Percentiles rank a stretch among this genome's conserved stretches.
Evolutionary conservation across 2,113 vertebrate species (phyloP).

Genomic region (Motacilla tschutschensis): DNA sequence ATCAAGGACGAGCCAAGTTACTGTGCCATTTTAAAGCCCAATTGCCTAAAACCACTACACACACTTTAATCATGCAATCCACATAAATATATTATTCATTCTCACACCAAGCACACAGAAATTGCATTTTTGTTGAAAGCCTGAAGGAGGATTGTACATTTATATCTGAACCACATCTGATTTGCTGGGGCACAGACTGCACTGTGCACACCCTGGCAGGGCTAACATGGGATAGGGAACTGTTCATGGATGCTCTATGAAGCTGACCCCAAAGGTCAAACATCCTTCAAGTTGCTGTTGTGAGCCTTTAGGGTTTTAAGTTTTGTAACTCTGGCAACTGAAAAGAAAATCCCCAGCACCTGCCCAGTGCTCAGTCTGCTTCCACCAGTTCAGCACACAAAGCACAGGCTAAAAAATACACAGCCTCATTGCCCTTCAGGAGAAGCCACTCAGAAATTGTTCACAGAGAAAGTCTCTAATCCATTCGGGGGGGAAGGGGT

Average conservation of each 20-base stretch:
- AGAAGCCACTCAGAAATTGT: background rate
- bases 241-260: background rate
- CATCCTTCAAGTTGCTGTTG: background rate
- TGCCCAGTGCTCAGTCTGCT: background rate
- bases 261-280: background rate
- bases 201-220: too few relatives aligned
- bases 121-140: background rate
- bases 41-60: background rate
- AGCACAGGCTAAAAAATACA: background rate
- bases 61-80: background rate
- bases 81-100: background rate
- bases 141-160: background rate
- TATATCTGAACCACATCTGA: background rate
- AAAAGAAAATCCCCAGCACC: background rate
- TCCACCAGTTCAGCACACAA: accelerated
- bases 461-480: background rate
- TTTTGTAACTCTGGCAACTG: background rate
- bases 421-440: background rate
- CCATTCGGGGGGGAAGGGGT: background rate
- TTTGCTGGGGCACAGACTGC: background rate
- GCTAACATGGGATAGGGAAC: accelerated
- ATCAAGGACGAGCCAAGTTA: background rate
- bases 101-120: background rate
- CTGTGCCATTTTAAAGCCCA: background rate
- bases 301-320: background rate